phyloP scores from a whole-genome alignment of 1,140 invertebrate species.

The Centruroides sculpturatus region DNA sequence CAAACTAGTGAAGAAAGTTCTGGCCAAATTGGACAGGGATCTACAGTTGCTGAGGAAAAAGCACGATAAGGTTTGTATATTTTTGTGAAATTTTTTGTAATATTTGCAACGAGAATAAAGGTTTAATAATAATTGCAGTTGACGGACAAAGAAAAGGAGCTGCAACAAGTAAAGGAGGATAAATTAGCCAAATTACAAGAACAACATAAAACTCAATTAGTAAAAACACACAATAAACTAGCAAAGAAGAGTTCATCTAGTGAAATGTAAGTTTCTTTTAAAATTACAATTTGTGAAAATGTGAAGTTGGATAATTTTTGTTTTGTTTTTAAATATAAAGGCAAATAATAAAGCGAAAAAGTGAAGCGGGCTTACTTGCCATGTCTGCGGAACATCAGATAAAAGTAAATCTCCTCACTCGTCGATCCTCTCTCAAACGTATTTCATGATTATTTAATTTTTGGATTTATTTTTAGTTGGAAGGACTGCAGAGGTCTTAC shows the following conservation, averaged over 20 bases:
- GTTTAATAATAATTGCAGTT: conserved; percentile 22
- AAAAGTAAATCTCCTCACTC: conserved; percentile 3
- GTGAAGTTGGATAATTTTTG: not conserved
- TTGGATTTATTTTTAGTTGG: conserved; percentile 28
- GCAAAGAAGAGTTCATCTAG: conserved; percentile 20
- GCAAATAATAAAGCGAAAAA: conserved; percentile 14
- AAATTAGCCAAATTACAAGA: conserved; percentile 23
- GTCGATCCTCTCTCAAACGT: too few species aligned
- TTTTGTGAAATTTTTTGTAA: not conserved
- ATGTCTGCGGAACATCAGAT: conserved; percentile 9
- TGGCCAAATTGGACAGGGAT: conserved; percentile 70
- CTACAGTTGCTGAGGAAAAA: conserved; percentile 67
- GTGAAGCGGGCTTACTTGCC: conserved; percentile 13
- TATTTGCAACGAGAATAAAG: too few species aligned
- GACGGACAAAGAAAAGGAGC: conserved; percentile 18
- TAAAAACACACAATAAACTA: conserved; percentile 22
- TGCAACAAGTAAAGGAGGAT: conserved; percentile 24
- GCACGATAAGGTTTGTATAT: conserved; percentile 51
- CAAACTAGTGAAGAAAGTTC: conserved; percentile 67
- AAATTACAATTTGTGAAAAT: not conserved
- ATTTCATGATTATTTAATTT: conserved; percentile 16
- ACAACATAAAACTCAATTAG: conserved; percentile 20
- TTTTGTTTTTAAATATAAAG: conserved; percentile 5
- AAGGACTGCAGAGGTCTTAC: conserved; percentile 40
- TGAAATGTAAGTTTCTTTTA: conserved; percentile 16